Conservation (phyloP, 2,888 invertebrate genomes). For the Apamea crenata region DNA sequence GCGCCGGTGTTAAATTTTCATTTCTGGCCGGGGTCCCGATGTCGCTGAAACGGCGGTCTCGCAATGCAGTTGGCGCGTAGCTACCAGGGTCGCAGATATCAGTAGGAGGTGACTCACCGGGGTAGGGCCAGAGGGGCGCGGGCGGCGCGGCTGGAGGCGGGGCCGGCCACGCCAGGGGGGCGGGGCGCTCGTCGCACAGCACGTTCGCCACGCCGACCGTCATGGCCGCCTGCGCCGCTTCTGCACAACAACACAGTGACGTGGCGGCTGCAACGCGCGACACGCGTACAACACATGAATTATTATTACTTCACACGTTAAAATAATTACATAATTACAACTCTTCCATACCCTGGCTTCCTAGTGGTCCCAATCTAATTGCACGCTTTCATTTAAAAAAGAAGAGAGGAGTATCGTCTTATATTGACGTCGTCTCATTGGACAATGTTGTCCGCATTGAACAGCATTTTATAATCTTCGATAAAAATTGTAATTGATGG, state of each 20-base stretch:
- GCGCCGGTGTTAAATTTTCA: conserved; percentile 58
- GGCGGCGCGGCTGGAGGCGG: conserved; percentile 90
- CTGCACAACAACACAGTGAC: conserved; percentile 87
- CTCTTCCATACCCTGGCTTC: conserved; percentile 6
- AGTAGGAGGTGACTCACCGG: conserved; percentile 90
- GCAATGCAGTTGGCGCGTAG: conserved; percentile 90
- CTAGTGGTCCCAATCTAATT: conserved; percentile 1
- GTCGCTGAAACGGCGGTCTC: conserved; percentile 82
- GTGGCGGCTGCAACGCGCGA: conserved; percentile 77
- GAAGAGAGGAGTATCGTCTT: background rate
- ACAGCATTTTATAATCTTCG: background rate
- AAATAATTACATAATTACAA: conserved; percentile 23
- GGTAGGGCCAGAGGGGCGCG: conserved; percentile 95
- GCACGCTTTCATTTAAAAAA: background rate
- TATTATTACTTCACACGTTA: conserved; percentile 39
- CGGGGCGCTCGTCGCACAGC: conserved; percentile 92
- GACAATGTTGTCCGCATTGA: background rate
- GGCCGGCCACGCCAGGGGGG: conserved; percentile 90
- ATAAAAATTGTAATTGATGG: background rate
- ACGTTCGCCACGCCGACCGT: conserved; percentile 92
- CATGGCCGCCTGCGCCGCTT: conserved; percentile 92
- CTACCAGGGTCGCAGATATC: conserved; percentile 87
- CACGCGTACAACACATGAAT: conserved; percentile 66
- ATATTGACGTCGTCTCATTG: background rate
- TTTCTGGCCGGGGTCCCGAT: conserved; percentile 64